phyloP scores from a whole-genome alignment of 2,113 vertebrate species.

The Gobio gobio region DNA sequence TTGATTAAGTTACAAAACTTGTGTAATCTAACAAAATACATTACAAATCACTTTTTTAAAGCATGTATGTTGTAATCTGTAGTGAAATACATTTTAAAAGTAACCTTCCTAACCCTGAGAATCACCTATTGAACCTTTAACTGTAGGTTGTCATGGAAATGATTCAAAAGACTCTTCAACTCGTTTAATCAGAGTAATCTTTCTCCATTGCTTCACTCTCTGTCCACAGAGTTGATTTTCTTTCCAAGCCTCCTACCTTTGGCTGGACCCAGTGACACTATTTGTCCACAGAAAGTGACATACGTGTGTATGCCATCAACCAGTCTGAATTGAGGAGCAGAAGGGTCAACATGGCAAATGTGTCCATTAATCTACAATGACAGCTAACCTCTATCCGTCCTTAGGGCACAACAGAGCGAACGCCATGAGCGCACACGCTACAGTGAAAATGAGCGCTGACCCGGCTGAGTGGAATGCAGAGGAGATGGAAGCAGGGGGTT shows the following conservation, averaged over 20 bases:
- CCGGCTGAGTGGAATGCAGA: slow-evolving; percentile 56
- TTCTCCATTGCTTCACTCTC: neutral
- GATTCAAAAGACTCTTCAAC: neutral
- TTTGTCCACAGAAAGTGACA: slow-evolving; percentile 50
- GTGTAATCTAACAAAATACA: no score
- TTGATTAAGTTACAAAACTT: no score
- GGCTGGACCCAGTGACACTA: slow-evolving; percentile 24
- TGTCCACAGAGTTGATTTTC: slow-evolving; percentile 10
- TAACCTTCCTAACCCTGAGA: no score
- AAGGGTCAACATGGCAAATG: slow-evolving; percentile 72
- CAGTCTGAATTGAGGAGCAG: slow-evolving; percentile 44
- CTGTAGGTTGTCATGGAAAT: neutral
- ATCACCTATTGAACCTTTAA: neutral
- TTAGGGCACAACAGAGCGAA: slow-evolving; percentile 53
- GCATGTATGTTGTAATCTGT: no score
- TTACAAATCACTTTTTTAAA: no score
- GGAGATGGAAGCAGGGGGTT: slow-evolving; percentile 35
- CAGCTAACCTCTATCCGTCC: slow-evolving; percentile 67
- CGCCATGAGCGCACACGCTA: slow-evolving; percentile 40
- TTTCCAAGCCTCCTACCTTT: slow-evolving; percentile 6
- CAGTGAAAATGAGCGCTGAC: slow-evolving; percentile 48
- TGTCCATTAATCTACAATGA: slow-evolving; percentile 71
- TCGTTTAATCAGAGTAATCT: neutral
- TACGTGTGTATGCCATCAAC: slow-evolving; percentile 39
- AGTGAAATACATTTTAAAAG: no score